Conservation (phyloP, 2,113 vertebrate species). For the Nycticorax nycticorax region DNA sequence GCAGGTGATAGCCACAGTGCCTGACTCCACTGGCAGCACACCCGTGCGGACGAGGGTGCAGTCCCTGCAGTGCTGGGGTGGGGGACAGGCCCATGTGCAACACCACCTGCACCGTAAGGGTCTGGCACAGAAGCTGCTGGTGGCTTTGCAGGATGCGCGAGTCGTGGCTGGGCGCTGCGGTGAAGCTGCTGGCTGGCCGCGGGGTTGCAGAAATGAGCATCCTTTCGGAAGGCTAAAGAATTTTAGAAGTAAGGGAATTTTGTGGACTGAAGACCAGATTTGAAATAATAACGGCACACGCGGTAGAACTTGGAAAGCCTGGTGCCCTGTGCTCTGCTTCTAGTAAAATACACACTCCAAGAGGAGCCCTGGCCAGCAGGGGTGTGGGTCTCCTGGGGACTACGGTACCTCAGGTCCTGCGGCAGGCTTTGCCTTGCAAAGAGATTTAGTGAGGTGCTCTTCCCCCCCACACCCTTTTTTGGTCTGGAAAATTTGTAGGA, state of each 20-base stretch:
- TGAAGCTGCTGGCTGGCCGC: not conserved
- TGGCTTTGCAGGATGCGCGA: not conserved
- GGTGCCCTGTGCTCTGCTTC: not conserved
- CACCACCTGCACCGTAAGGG: rapidly evolving
- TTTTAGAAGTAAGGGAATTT: not conserved
- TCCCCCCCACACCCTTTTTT: not conserved
- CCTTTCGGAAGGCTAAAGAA: not conserved
- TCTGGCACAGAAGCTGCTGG: rapidly evolving
- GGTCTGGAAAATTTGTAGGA: not conserved
- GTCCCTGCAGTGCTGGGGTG: not conserved
- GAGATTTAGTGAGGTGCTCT: not conserved
- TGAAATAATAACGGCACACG: not conserved
- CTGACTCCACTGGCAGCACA: not conserved
- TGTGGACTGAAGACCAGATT: not conserved
- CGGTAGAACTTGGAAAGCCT: not conserved
- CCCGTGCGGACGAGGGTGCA: rapidly evolving
- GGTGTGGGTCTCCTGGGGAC: not conserved
- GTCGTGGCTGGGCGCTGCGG: rapidly evolving
- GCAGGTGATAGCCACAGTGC: not conserved
- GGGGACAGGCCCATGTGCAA: not conserved
- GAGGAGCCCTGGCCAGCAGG: not conserved
- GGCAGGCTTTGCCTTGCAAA: not conserved
- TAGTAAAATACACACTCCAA: not conserved
- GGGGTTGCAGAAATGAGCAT: not conserved
- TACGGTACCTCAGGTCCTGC: not conserved